These are phyloP conservation scores for Diloba caeruleocephala DNA, from an alignment of 2,888 invertebrate species.

Conservation along the genomic window DNA sequence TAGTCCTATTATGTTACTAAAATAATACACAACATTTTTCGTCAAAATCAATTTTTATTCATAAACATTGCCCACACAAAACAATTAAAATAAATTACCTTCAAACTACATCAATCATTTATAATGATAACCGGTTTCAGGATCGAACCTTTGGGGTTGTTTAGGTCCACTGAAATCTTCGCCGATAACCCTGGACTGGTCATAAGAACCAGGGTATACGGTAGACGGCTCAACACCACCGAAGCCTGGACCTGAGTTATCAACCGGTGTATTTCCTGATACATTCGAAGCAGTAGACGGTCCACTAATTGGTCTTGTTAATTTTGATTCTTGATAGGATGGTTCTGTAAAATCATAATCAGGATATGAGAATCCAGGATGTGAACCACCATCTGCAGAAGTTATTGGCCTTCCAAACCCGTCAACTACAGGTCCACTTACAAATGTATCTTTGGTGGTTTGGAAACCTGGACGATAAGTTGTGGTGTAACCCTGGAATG, in stretches of 20 bases:
- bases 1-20: background rate
- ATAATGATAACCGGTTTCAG: conserved; percentile 77
- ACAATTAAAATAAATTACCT: conserved; percentile 32
- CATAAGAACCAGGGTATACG: conserved; percentile 17
- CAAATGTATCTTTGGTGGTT: conserved; percentile 4
- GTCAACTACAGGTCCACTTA: conserved; percentile 25
- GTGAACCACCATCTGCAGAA: conserved; percentile 3
- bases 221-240: conserved; percentile 6
- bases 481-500: conserved; percentile 15
- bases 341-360: conserved; percentile 3
- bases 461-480: conserved; percentile 26
- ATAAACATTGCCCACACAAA: conserved; percentile 11
- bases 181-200: conserved; percentile 54
- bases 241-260: conserved; percentile 1
- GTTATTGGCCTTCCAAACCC: conserved; percentile 43
- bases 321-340: background rate
- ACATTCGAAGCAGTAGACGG: no score
- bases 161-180: conserved; percentile 80
- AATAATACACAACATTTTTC: conserved; percentile 1
- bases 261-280: background rate
- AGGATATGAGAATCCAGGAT: conserved; percentile 5
- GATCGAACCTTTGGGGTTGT: conserved; percentile 71
- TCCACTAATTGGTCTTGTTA: no score
- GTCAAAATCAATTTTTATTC: conserved; percentile 17
- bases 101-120: conserved; percentile 43